Base-by-base conservation (phyloP, 2,113 vertebrate species). In the Nycticryphes semicollaris region DNA sequence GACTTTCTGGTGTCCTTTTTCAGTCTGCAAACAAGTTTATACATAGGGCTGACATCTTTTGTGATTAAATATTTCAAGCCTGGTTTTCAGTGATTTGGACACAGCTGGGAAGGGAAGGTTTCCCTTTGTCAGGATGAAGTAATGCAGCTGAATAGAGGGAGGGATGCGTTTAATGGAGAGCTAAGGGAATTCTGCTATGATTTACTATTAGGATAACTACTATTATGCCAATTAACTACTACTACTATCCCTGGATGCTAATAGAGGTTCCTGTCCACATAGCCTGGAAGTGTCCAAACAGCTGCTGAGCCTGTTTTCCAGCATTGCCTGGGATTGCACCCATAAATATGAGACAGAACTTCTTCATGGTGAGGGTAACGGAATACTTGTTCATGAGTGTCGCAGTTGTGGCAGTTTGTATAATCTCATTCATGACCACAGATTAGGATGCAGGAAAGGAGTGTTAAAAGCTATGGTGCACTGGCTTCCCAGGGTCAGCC, bases 321-420 rank as follows among this genome's bases (percentile, higher is more conserved):
- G 67, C 18, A 48, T 68, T 84, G 57, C 35, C 30, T 48, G 48
- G 41, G 67, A 22, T 33, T 62, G 35, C 37, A 43, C n/a, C 33
- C 27, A 27, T 43, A 16, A 43, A 43, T 43, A 43, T 43, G 43
- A 43, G 43, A 43, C 12, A 43, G 15, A 43, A 43, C 43, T 43
- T 43, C 43, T 43, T 43, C 43, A 43, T 16, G 15, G 43, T 43
- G 43, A 43, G 43, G 43, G 43, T 16, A 43, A 43, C 43, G 14
- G 43, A 43, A 43, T 13, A 43, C 41, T 81, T 1, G 0, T 45
- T 48, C 22, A 28, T 0, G 12, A 33, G 2, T 24, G 20, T 67
- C 59, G 45, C 35, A 48, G 39, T 10, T 23, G 13, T 18, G 23
- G 39, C 53, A 60, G 15, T 10, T 75, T 33, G 23, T 43, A 6